Conservation (phyloP, 2,113 vertebrate species). For the Trachemys scripta region DNA sequence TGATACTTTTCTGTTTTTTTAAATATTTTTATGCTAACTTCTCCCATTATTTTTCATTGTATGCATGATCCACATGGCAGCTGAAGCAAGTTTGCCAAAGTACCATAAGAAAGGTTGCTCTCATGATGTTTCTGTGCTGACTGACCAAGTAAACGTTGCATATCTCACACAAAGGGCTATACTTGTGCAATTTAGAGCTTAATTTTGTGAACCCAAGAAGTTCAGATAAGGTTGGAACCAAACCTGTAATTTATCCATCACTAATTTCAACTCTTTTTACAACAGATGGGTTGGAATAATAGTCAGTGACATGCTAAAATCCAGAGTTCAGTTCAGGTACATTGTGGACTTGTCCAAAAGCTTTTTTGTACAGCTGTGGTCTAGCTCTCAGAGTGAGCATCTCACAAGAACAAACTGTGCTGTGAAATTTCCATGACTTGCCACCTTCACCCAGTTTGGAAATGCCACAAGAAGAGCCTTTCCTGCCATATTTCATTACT, state of each 20-base stretch:
- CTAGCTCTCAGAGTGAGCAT: not conserved
- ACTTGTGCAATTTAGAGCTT: not conserved
- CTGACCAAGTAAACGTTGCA: not conserved
- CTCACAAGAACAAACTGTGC: not conserved
- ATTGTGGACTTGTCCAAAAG: not conserved
- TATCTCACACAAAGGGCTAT: not conserved
- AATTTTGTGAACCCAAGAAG: not conserved
- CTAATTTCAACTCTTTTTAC: not conserved
- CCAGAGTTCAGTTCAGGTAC: rapidly evolving
- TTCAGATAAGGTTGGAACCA: not conserved
- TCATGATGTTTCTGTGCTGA: not conserved
- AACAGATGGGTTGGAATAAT: not conserved
- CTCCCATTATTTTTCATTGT: not conserved
- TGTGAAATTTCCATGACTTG: not conserved
- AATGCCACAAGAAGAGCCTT: not conserved
- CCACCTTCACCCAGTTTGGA: not conserved
- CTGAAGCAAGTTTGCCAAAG: not conserved
- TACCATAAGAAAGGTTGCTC: not conserved
- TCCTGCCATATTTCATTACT: not conserved
- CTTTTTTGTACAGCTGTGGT: not conserved
- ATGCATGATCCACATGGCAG: not conserved
- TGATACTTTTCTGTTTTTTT: not conserved
- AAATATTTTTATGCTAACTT: not conserved
- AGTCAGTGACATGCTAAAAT: not conserved
- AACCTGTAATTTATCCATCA: not conserved